Base-by-base conservation (phyloP, 1,140 invertebrate genomes). In the Calosoma granatense region DNA sequence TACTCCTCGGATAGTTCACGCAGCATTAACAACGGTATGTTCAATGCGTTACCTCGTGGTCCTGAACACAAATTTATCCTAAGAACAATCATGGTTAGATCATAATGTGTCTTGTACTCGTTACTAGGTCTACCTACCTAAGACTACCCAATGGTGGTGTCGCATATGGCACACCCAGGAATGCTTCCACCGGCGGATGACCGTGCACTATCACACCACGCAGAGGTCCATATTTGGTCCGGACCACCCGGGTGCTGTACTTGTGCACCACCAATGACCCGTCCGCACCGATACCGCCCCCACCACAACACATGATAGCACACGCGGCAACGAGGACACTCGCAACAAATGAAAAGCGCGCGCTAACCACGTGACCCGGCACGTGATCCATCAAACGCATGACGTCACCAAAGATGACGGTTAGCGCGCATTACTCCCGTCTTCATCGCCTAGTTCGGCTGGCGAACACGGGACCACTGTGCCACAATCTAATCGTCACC, bases 111-210 rank as follows among this genome's bases (percentile, higher is more conserved):
- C n/a, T n/a, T n/a, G n/a, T n/a, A n/a, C n/a, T n/a, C n/a, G n/a
- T n/a, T n/a, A n/a, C n/a, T n/a, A n/a, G n/a, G 26, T 47, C 4
- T 21, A 20, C 59, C 63, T 64, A 70, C 56, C 89, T 75, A 19
- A 92, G 71, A 30, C 81, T 80, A 14, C 87, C 87, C 2, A 87
- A 73, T 0, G 88, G 88, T 22, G 89, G 83, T 12, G 86, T 86
- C 2, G 88, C 95, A 76, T 97, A 98, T 1, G 93, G 93, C 57
- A 97, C 88, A 30, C 94, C 95, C 59, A 95, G 81, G 70, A 94
- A 98, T n/a, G 90, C 89, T 72, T 96, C 93, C 30, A 96, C 90
- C 21, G 88, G 82, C 21, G 82, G 85, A 65, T 85, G 80, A 56
- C 81, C 79, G 65, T 87, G 81, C 23, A 90, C 82, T 54, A 93